Percentiles rank a stretch among this genome's conserved stretches.
These are phyloP conservation scores for Tiliacea citrago DNA, from an alignment of 2,888 invertebrate genomes.

Conservation along the genomic window DNA sequence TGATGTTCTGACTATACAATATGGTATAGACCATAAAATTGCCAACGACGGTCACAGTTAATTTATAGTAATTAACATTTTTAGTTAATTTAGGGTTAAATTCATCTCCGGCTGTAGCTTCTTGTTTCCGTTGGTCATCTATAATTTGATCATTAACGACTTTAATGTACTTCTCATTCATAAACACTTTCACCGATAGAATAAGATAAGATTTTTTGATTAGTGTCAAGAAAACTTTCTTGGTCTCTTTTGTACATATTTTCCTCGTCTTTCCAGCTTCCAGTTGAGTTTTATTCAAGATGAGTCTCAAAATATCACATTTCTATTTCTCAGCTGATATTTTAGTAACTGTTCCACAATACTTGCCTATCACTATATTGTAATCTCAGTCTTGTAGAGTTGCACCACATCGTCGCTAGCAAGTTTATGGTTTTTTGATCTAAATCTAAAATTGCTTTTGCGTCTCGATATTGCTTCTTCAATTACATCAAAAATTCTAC, in stretches of 20 bases:
- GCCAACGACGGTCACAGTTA: conserved; percentile 38
- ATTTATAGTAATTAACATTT: conserved; percentile 52
- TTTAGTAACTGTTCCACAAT: neutral
- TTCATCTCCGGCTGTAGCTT: conserved; percentile 46
- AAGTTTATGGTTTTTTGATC: conserved; percentile 83
- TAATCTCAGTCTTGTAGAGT: conserved; percentile 22
- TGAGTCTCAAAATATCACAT: neutral
- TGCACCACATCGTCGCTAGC: conserved; percentile 70
- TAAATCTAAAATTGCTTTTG: conserved; percentile 86
- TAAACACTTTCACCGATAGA: conserved; percentile 2
- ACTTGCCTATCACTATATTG: conserved; percentile 42
- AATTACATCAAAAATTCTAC: conserved; percentile 63
- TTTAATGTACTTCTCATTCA: conserved; percentile 22
- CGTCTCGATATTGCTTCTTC: conserved; percentile 73
- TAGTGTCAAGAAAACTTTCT: neutral
- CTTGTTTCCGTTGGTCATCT: conserved; percentile 35
- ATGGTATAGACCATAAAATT: conserved; percentile 46
- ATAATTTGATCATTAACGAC: conserved; percentile 34
- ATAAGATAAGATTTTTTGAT: neutral
- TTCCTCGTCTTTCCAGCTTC: neutral
- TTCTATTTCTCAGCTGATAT: neutral
- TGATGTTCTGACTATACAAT: conserved; percentile 39
- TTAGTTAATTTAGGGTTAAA: conserved; percentile 36
- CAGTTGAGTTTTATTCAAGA: neutral
- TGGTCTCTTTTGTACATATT: neutral